Conservation (phyloP, 2,113 vertebrate genomes). For the Tragulus kanchil region DNA sequence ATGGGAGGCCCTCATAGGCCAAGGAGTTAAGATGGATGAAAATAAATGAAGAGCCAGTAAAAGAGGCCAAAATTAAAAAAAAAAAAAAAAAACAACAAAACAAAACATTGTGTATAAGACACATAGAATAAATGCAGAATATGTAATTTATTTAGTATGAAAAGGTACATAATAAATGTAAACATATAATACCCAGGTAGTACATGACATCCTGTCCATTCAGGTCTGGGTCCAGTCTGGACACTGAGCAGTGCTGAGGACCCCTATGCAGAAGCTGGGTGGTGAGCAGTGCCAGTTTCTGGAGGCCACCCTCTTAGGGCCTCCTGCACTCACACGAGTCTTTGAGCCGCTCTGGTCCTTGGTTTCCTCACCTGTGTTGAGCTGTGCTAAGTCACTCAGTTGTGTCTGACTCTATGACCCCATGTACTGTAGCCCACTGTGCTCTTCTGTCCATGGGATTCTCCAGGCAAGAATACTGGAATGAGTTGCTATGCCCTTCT, state of each 20-base stretch:
- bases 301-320: neutral
- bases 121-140: neutral
- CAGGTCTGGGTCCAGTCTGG: neutral
- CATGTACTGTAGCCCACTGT: too few relatives aligned
- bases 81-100: too few relatives aligned
- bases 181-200: neutral
- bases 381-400: too few relatives aligned
- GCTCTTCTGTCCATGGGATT: too few relatives aligned
- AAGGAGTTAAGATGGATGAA: too few relatives aligned
- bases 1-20: too few relatives aligned
- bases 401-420: too few relatives aligned
- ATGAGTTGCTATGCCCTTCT: too few relatives aligned
- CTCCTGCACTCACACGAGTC: too few relatives aligned
- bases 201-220: neutral
- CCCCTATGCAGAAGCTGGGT: too few relatives aligned
- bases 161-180: neutral
- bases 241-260: neutral
- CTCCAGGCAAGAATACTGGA: too few relatives aligned
- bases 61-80: neutral
- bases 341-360: neutral
- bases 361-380: neutral
- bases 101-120: neutral
- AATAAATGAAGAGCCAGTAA: too few relatives aligned
- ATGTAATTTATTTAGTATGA: neutral
- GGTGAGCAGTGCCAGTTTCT: neutral